phyloP scores from a whole-genome alignment of 2,113 vertebrate species.

The Paratilapia polleni region DNA sequence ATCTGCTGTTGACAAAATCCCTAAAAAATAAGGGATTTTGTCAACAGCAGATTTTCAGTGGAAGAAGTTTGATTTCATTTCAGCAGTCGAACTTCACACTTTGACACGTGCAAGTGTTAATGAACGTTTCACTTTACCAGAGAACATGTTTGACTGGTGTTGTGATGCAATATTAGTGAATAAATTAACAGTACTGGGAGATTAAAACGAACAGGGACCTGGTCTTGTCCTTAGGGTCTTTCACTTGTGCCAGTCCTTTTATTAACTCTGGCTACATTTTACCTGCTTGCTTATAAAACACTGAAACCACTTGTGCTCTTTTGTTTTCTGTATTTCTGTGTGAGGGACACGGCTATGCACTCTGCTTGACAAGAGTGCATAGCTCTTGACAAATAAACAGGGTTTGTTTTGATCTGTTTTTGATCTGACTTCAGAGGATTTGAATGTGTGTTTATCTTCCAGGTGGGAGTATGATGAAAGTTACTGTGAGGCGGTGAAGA shows the following conservation, averaged over 20 bases:
- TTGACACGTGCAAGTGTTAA: neutral
- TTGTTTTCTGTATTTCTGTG: too few species aligned
- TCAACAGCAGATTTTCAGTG: neutral
- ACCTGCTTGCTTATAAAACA: neutral
- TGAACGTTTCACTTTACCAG: neutral
- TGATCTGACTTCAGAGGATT: neutral
- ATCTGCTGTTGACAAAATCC: neutral
- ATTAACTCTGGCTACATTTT: neutral
- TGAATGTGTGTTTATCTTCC: neutral
- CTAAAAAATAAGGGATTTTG: neutral
- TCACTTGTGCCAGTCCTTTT: too few species aligned
- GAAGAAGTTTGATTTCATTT: neutral
- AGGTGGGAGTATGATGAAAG: constrained; percentile 99
- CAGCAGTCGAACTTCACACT: neutral
- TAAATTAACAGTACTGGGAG: neutral
- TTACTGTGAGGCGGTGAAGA: constrained; percentile 98
- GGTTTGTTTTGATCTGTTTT: too few species aligned
- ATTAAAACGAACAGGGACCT: neutral
- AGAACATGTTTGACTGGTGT: neutral
- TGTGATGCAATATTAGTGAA: neutral
- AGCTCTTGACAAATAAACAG: too few species aligned
- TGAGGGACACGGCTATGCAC: neutral
- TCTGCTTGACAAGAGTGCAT: too few species aligned
- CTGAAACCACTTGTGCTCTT: neutral
- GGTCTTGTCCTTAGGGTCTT: neutral